Evolutionary conservation across 2,888 invertebrate genomes (phyloP).

Genomic region (Suillia variegata): DNA sequence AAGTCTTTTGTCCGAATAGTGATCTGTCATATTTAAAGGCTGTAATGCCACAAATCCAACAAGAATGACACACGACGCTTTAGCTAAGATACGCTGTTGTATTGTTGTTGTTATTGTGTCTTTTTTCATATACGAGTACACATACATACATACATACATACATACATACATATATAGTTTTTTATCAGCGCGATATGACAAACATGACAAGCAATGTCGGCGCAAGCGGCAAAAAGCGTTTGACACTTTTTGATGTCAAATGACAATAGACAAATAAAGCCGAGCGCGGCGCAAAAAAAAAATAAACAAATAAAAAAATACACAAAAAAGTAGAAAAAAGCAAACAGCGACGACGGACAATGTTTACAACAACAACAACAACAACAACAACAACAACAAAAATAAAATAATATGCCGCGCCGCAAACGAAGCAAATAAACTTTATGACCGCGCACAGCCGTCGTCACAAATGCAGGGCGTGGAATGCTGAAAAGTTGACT

Average conservation of each 20-base stretch:
- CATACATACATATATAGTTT: conserved; percentile 16
- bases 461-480: background rate
- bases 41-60: conserved; percentile 30
- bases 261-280: conserved; percentile 36
- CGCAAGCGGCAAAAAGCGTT: conserved; percentile 3
- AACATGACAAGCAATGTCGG: conserved; percentile 36
- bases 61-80: conserved; percentile 2
- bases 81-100: conserved; percentile 3
- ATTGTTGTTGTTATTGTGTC: conserved; percentile 19
- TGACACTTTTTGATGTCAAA: conserved; percentile 29
- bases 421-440: background rate
- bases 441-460: too few relatives aligned
- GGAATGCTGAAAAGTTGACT: background rate
- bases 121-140: conserved; percentile 20
- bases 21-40: conserved; percentile 42
- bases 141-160: background rate
- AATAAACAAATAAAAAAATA: conserved; percentile 3
- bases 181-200: conserved; percentile 43
- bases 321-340: background rate
- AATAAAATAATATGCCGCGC: too few relatives aligned
- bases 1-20: conserved; percentile 21
- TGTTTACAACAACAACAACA: too few relatives aligned
- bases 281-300: background rate
- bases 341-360: too few relatives aligned
- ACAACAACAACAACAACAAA: too few relatives aligned